Base-by-base conservation (phyloP, 2,113 vertebrate genomes). In the Paramisgurnus dabryanus region DNA sequence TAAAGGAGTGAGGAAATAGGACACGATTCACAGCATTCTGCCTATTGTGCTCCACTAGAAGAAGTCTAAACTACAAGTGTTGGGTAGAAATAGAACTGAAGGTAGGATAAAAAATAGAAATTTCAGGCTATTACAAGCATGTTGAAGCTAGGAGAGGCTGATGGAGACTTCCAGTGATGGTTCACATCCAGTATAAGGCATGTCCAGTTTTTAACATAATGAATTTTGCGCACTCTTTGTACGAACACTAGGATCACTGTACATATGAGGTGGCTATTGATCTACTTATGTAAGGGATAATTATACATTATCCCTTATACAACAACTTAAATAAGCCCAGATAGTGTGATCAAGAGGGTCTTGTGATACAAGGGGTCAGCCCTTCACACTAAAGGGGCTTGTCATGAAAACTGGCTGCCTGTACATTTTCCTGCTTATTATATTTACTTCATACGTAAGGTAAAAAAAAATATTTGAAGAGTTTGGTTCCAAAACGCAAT, bases 1-100 rank as follows among this genome's bases (percentile, higher is more conserved):
- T 47, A 63, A 75, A 76, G 47, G 11, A 50, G 50, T 12, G 45
- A 57, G 40, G 22, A 50, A 75, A 63, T 50, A 64, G 64, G 22
- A 47, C 18, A 50, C 47, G 55, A 57, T 79, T 10, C 3, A 0
- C 65, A 74, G 65, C 71, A 18, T 67, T 75, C 18, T 41, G 15
- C 17, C 63, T 76, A 49, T 50, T 60, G 53, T 39, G 41, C 22
- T 15, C 64, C 6, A 75, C 40, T 13, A 7, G 22, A 58, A 57
- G 39, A 39, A 13, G 27, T 15, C 15, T 70, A 47, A 69, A 41
- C 40, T 78, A 57, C 17, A 34, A n/a, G 41, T 64, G 60, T 72
- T 40, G 43, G 10, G 39, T 60, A 40, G 9, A 58, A 64, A 17
- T n/a, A 40, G 15, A 17, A 12, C 11, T 9, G n/a, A 10, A 39